Evolutionary conservation across 2,113 vertebrate genomes (phyloP).

Genomic region (Hirundichthys speculiger): DNA sequence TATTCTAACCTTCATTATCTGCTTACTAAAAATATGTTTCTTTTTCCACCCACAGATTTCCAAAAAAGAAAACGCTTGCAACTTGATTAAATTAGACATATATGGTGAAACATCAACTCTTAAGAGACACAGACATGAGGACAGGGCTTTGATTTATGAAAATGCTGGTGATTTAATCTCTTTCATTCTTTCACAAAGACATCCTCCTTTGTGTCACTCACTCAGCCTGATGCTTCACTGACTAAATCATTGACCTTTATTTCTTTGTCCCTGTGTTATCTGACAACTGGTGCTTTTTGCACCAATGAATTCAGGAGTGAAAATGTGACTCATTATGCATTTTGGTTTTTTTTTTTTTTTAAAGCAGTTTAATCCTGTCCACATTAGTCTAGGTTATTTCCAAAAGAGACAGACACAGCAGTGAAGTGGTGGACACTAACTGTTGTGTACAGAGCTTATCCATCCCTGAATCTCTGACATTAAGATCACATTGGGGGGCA

Average conservation of each 20-base stretch:
- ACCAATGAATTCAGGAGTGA: conserved; percentile 26
- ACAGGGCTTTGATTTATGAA: conserved; percentile 32
- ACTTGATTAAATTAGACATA: too few species aligned
- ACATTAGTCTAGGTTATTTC: conserved; percentile 12
- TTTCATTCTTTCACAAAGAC: conserved; percentile 21
- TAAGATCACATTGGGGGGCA: conserved; percentile 80
- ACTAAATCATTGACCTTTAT: conserved; percentile 22
- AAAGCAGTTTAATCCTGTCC: conserved; percentile 24
- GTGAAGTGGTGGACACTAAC: conserved; percentile 29
- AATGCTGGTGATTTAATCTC: conserved; percentile 44
- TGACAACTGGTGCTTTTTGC: conserved; percentile 5
- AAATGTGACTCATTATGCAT: conserved; percentile 13
- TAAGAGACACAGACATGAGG: conserved; percentile 1
- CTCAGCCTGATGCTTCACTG: conserved; percentile 13
- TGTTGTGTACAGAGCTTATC: conserved; percentile 54
- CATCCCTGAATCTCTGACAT: conserved; percentile 75
- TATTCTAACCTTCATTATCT: too few species aligned
- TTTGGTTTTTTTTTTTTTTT: conserved; percentile 32
- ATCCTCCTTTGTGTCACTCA: conserved; percentile 6
- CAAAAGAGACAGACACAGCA: conserved; percentile 14
- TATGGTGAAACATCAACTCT: too few species aligned
- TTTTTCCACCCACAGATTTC: too few species aligned
- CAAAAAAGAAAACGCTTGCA: too few species aligned
- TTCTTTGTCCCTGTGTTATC: conserved; percentile 18
- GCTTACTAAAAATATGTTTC: too few species aligned